phyloP scores from a whole-genome alignment of 2,888 invertebrate genomes.

The Harmothoe impar region DNA sequence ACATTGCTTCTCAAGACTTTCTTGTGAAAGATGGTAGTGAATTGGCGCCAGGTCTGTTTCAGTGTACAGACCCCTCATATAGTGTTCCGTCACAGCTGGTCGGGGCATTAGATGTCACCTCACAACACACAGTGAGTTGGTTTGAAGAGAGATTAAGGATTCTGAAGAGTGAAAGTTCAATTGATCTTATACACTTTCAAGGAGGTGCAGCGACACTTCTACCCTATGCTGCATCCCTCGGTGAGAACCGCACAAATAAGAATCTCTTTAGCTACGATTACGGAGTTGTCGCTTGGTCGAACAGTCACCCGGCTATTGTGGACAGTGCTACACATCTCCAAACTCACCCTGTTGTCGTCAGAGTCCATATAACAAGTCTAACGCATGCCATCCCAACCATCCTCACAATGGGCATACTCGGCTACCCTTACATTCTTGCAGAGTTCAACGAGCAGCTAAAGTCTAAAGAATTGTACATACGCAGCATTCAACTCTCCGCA shows the following conservation, averaged over 20 bases:
- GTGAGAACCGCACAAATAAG: background rate
- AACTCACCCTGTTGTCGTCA: background rate
- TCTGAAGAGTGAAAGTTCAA: background rate
- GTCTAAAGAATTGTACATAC: slow-evolving; percentile 86
- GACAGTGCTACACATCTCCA: background rate
- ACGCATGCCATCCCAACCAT: background rate
- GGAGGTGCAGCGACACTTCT: slow-evolving; percentile 23
- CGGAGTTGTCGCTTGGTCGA: background rate
- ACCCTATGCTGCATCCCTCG: background rate
- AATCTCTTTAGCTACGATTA: slow-evolving; percentile 30
- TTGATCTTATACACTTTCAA: background rate
- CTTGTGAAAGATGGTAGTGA: slow-evolving; percentile 60
- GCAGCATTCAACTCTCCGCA: slow-evolving; percentile 93
- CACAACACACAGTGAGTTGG: background rate
- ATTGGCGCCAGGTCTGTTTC: slow-evolving; percentile 29
- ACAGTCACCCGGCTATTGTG: background rate
- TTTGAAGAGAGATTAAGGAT: background rate
- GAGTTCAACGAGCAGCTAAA: slow-evolving; percentile 85
- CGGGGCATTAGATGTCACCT: slow-evolving; percentile 27
- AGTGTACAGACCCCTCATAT: background rate
- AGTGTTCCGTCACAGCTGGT: background rate
- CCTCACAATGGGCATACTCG: slow-evolving; percentile 74
- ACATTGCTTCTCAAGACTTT: background rate
- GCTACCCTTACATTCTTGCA: slow-evolving; percentile 94
- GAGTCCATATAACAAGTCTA: background rate